Base-by-base conservation (phyloP, 2,888 invertebrate species). In the Mellilla xanthometata region DNA sequence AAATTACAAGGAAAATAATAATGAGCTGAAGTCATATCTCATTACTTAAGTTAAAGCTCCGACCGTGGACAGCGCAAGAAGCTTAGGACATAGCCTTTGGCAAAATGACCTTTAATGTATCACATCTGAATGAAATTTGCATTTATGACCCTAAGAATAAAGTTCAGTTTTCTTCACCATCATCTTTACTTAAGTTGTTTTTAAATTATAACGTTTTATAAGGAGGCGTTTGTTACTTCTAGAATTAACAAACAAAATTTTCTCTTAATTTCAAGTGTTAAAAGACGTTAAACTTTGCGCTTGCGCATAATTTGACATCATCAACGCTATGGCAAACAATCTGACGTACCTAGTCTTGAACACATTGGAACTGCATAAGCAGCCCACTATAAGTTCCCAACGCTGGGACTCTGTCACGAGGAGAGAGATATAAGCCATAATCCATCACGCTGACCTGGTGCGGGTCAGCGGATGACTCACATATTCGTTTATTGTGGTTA, bases 21-120 rank as follows among this genome's bases (percentile, higher is more conserved):
- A 85, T 81, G 77, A 82, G 76, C 69, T 72, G 70, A 77, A 84
- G 82, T 83, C 85, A 81, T 83, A 85, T 81, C 81, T 86, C 49
- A 43, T 80, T 72, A 76, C 72, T 72, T 72, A 76, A 43, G 49
- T 39, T 39, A 49, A 43, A 44, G 32, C 44, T 46, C 42, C 29
- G 38, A 26, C 34, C 52, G 50, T 54, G 51, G 39, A 44, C 48
- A 48, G 49, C 46, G 35, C 40, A 49, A 46, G 46, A 28, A 44
- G 43, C 52, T 47, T 49, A 42, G 49, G 44, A 44, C 22, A 22
- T 8, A 4, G 12, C 10, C 2, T 12, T 3, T 11, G 33, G 36
- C 32, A 29, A 33, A 41, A 33, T 9, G 15, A 12, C 38, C 22
- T 39, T 32, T 11, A 8, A 24, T 12, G 1, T n/a, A 7, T 1